Base-by-base conservation (phyloP, 2,888 invertebrate genomes). In the Thereva nobilitata region DNA sequence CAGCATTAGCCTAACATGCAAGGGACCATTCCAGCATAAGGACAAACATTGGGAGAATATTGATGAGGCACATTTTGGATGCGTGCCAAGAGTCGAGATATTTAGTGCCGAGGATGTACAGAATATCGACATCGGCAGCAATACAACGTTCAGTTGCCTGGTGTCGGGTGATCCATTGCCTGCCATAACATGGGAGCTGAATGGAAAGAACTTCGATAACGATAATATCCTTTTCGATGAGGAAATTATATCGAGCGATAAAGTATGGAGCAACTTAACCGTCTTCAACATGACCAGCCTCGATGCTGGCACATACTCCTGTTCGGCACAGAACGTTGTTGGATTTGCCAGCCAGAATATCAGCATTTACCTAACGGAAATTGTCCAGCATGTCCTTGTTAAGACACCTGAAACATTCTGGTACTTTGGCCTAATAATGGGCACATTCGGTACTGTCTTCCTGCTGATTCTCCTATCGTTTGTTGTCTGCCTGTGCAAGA, bases 131-230 rank as follows among this genome's bases (percentile, higher is more conserved):
- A 86, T 89, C n/a, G 93, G 92, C 40, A 88, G 90, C 49, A 91
- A 93, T 72, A 87, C 92, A 12, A 90, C 91, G 3, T 87, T 94
- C 72, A 89, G 91, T 55, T 95, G 94, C 78, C 86, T 88, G 76
- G 88, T 92, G 4, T 86, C 86, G 53, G 93, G 93, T 0, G 91
- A 93, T 75, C 95, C 95, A 0, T 86, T 91, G 75, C 93, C 95
- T 0, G 87, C 87, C 74, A 87, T 93, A 12, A 87, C 87, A 71
- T 94, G 93, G 94, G 85, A 91, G 67, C 86, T 91, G 71, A 93
- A 93, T 74, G 91, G 92, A 0, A 84, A 84, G 64, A 83, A 84
- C 3, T 80, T 89, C 53, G 85, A 85, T 70, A 80, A 79, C 63
- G 80, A 78, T 23, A 86, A 86, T 75, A 82, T 84, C 54, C 79